Percentiles rank a stretch among this genome's conserved stretches.
Evolutionary conservation across 2,888 invertebrate species (phyloP).

Genomic region (Rotaria magnacalcarata): DNA sequence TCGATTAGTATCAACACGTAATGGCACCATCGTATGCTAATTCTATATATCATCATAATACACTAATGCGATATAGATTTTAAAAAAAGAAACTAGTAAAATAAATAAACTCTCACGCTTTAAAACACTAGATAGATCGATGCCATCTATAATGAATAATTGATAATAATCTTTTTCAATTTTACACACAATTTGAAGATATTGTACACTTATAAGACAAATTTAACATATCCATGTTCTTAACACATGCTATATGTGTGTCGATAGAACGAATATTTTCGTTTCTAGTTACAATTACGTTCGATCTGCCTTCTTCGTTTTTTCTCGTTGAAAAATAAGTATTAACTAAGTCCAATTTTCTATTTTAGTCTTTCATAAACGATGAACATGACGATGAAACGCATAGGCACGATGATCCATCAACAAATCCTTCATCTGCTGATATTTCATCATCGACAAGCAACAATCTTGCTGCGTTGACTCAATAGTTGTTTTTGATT

Average conservation of each 20-base stretch:
- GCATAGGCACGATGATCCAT: background rate
- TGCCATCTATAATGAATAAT: background rate
- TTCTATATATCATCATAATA: no score
- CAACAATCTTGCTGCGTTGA: background rate
- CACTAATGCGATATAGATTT: no score
- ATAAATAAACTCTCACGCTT: no score
- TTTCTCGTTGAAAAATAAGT: no score
- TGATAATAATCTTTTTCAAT: background rate
- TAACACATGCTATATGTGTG: background rate
- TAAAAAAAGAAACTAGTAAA: no score
- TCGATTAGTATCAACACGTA: no score
- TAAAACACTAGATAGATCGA: no score
- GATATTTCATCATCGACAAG: background rate
- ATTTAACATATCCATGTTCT: background rate
- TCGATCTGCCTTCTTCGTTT: no score
- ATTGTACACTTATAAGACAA: background rate
- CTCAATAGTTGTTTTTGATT: background rate
- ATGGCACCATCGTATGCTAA: no score
- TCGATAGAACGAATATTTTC: no score
- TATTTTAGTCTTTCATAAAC: background rate
- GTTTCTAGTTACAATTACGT: no score
- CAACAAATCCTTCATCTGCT: conserved; percentile 4
- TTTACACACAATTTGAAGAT: background rate
- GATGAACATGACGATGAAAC: background rate
- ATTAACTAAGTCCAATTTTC: background rate